phyloP scores from a whole-genome alignment of 2,113 vertebrate genomes.

The Indicator indicator region DNA sequence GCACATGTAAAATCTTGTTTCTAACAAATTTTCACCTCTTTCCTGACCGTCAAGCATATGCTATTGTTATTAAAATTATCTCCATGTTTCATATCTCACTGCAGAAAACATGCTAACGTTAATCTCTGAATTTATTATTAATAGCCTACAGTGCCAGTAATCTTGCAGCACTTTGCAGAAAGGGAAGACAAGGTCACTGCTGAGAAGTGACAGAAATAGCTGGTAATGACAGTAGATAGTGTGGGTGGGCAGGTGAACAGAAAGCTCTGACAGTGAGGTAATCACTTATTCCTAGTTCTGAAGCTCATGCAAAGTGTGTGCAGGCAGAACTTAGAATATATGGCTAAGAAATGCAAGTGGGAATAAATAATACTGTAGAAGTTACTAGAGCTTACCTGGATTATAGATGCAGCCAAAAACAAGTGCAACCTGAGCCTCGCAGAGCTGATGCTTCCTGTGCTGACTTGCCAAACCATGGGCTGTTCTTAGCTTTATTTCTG shows the following conservation, averaged over 20 bases:
- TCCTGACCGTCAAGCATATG: neutral
- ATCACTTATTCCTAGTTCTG: neutral
- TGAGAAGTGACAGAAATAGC: constrained; percentile 37
- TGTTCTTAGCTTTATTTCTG: neutral
- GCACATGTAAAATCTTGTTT: neutral
- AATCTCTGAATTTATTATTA: neutral
- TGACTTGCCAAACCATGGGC: neutral
- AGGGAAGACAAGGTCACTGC: constrained; percentile 37
- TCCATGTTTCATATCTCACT: neutral
- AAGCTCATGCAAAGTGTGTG: neutral
- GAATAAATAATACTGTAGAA: neutral
- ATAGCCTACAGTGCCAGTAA: neutral
- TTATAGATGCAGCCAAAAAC: neutral
- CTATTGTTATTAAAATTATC: neutral
- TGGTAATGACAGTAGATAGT: constrained; percentile 11
- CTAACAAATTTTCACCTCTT: neutral
- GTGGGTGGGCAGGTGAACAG: constrained; percentile 16
- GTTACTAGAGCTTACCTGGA: neutral
- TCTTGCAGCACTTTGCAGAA: constrained; percentile 15
- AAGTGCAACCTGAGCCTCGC: neutral
- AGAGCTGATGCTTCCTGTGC: neutral
- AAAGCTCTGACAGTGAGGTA: neutral
- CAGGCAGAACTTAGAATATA: neutral
- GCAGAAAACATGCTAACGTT: neutral
- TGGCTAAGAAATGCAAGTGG: neutral